Percentiles rank a stretch among this genome's conserved stretches.
These are phyloP conservation scores for Neria commutata DNA, from an alignment of 2,888 invertebrate species.

Conservation along the genomic window DNA sequence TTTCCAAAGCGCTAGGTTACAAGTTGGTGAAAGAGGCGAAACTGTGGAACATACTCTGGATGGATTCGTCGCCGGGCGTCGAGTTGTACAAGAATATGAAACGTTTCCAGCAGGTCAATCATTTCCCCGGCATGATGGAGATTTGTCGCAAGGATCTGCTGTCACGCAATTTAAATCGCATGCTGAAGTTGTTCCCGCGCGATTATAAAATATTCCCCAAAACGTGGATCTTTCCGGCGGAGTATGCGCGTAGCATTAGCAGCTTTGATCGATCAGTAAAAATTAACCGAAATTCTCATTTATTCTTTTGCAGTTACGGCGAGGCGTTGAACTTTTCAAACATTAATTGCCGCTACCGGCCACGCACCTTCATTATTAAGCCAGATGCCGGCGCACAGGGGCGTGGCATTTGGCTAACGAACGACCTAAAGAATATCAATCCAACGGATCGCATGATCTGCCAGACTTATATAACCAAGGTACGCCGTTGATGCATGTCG, in stretches of 20 bases:
- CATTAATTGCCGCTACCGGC: constrained; percentile 66
- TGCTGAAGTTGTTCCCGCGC: constrained; percentile 85
- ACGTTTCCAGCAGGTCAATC: constrained; percentile 89
- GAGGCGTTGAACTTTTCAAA: constrained; percentile 67
- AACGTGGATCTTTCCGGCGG: constrained; percentile 92
- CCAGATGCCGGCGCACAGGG: constrained; percentile 93
- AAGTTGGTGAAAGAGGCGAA: constrained; percentile 74
- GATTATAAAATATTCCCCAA: constrained; percentile 93
- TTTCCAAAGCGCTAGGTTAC: constrained; percentile 56
- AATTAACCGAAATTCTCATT: neutral
- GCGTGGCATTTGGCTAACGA: constrained; percentile 85
- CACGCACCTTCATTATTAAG: constrained; percentile 84
- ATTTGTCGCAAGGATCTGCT: constrained; percentile 88
- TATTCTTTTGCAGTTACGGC: constrained; percentile 66
- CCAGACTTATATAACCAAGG: constrained; percentile 76
- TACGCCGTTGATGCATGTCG: no score
- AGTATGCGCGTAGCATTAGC: constrained; percentile 71
- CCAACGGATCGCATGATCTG: constrained; percentile 85
- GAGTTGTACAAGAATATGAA: constrained; percentile 91
- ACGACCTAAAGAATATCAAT: constrained; percentile 75
- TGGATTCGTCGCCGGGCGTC: constrained; percentile 83
- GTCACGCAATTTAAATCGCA: constrained; percentile 86
- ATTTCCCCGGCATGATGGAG: constrained; percentile 90
- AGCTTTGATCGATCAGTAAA: neutral
- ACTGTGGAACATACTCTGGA: constrained; percentile 89